These are phyloP conservation scores for Cancer borealis DNA, from an alignment of 2,888 invertebrate genomes.

Conservation along the genomic window DNA sequence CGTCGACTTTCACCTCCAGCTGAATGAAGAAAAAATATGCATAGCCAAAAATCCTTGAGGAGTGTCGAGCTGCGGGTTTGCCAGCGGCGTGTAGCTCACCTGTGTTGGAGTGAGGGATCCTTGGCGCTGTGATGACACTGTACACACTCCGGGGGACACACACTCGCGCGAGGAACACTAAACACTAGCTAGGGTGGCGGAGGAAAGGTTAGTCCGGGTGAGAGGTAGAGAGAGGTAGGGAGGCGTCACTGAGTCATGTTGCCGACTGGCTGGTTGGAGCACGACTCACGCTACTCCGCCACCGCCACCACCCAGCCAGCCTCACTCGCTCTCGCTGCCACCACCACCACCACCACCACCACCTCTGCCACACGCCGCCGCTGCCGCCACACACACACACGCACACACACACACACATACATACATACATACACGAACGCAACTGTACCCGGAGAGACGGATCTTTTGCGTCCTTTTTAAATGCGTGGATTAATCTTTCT, in stretches of 20 bases:
- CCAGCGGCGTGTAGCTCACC: slow-evolving; percentile 30
- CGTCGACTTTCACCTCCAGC: slow-evolving; percentile 48
- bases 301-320: slow-evolving; percentile 50
- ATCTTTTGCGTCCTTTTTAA: neutral
- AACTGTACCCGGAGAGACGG: neutral
- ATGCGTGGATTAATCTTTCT: neutral
- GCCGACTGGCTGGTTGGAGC: slow-evolving; percentile 56
- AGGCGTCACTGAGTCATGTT: slow-evolving; percentile 60
- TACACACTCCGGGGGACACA: slow-evolving; percentile 46
- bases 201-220: slow-evolving; percentile 41
- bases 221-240: slow-evolving; percentile 54
- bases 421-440: slow-evolving; percentile 42
- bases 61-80: neutral
- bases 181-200: slow-evolving; percentile 49
- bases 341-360: slow-evolving; percentile 35
- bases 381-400: slow-evolving; percentile 47
- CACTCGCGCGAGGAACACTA: slow-evolving; percentile 50
- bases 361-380: slow-evolving; percentile 39
- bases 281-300: slow-evolving; percentile 57
- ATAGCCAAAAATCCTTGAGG: slow-evolving; percentile 36
- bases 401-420: slow-evolving; percentile 46
- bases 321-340: neutral
- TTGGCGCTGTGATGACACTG: slow-evolving; percentile 8
- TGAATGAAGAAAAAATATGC: slow-evolving; percentile 37
- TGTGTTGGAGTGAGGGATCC: slow-evolving; percentile 43